Base-by-base conservation (phyloP, 2,888 invertebrate genomes). In the Lepidonotus clava region DNA sequence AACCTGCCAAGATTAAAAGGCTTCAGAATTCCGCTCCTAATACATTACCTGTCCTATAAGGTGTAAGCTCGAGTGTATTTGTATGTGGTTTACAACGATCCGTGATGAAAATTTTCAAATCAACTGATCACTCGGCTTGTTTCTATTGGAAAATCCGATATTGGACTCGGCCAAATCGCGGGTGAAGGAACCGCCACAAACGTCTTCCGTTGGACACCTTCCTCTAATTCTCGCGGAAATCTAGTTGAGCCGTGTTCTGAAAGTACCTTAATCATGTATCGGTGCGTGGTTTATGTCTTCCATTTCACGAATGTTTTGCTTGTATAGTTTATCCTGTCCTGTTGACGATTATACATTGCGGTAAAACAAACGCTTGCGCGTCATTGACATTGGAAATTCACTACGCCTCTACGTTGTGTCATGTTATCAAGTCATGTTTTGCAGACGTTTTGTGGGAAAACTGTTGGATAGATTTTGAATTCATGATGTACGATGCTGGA, bases 121-220 rank as follows among this genome's bases (percentile, higher is more conserved):
- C 8, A 46, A 18, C 8, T 46, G 18, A 11, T 46, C 46, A 46
- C 46, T 46, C 46, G 46, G 18, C 46, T 18, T 8, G 46, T 46
- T 18, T 28, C 24, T n/a, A 61, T 8, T 8, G 5, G 28, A 61
- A 61, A 28, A 11, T 76, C 76, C 18, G 41, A 46, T 46, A 41
- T 46, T 80, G 80, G 80, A 80, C 80, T 80, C 80, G 46, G 28
- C 80, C 80, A 28, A 4, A n/a, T 41, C 40, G 21, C 80, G 51
- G 71, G 71, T 71, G n/a, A 6, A 71, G 38, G 71, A 71, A 46
- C 46, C 46, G n/a, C n/a, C n/a, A n/a, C n/a, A n/a, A n/a, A n/a
- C n/a, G n/a, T n/a, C n/a, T n/a, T n/a, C n/a, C n/a, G n/a, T n/a
- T n/a, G n/a, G n/a, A n/a, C 46, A 18, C 46, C 46, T 11, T 46